Conservation (phyloP, 2,797 vertebrate genomes). For the Muscicapa striata region DNA sequence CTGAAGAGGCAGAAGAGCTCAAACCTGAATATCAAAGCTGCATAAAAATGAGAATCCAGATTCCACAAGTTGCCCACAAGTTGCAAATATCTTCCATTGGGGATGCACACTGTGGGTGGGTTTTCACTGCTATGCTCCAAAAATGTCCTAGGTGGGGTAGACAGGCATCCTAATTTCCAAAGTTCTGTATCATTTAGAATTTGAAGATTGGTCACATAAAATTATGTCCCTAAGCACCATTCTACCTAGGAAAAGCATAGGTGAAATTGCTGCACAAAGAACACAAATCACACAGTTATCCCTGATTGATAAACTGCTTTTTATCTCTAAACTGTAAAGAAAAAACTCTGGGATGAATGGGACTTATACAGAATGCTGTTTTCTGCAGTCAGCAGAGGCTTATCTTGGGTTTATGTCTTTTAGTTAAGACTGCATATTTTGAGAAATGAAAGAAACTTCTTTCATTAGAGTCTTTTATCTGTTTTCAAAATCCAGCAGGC, state of each 20-base stretch:
- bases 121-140: not conserved
- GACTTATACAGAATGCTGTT: not conserved
- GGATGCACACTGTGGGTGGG: not conserved
- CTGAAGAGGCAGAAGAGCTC: not conserved
- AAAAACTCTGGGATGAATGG: not conserved
- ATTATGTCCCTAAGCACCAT: not conserved
- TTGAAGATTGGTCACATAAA: not conserved
- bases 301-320: not conserved
- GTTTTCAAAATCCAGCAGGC: not conserved
- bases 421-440: not conserved
- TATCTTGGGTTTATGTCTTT: slow-evolving; percentile 6
- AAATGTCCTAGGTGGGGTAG: not conserved
- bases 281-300: not conserved
- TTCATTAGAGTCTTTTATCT: not conserved
- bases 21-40: not conserved
- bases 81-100: not conserved
- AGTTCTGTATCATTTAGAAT: not conserved
- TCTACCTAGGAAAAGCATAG: not conserved
- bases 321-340: not conserved
- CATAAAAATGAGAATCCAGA: not conserved
- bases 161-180: not conserved
- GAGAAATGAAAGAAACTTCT: not conserved
- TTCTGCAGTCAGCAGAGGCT: slow-evolving; percentile 12
- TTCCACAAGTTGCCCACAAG: not conserved
- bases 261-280: not conserved